Evolutionary conservation across 2,888 invertebrate species (phyloP), one percentile per base, ranked within the genome.

Genomic region (Muscina levida): DNA sequence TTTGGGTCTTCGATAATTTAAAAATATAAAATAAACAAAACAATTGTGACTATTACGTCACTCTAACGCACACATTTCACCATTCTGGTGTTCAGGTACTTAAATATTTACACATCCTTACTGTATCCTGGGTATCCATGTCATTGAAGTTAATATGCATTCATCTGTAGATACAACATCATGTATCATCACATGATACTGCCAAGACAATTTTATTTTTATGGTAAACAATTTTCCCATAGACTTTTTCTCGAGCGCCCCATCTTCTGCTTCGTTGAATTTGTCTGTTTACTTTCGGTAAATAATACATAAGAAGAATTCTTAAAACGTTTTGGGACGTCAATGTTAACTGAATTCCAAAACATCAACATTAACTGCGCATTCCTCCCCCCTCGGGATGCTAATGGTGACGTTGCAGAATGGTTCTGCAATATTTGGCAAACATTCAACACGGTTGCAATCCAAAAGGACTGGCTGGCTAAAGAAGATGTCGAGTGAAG

Each of bases 151-250:
- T n/a, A n/a, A n/a, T 53, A 22, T 17, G 17, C 53, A 22, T 26
- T n/a, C 26, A 13, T 10, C 6, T 8, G 17, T 2, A 37, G n/a
- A 57, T 57, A 10, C 31, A 24, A 37, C 57, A 44, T 11, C n/a
- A 57, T 57, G 17, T 15, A 26, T 6, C 37, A 68, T 66, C 71
- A 81, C 77, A 75, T 72, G 67, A 81, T 77, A 75, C 68, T 46
- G 67, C 11, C 72, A 81, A 81, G 81, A 81, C 65, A 81, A 44
- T 77, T 77, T 75, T 72, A 81, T 81, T 77, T 77, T 77, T 75
- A 75, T 77, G 70, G 81, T 74, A 81, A 81, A 81, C 81, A 81
- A 81, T 77, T 77, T 77, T 57, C 76, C 70, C 48, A 68, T 70
- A 74, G 39, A 22, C 24, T 39, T 15, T 68, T 42, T 56, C n/a